These are phyloP conservation scores for Antedon mediterranea DNA, from an alignment of 53 echinoderm and acorn worm genomes.

Conservation along the genomic window DNA sequence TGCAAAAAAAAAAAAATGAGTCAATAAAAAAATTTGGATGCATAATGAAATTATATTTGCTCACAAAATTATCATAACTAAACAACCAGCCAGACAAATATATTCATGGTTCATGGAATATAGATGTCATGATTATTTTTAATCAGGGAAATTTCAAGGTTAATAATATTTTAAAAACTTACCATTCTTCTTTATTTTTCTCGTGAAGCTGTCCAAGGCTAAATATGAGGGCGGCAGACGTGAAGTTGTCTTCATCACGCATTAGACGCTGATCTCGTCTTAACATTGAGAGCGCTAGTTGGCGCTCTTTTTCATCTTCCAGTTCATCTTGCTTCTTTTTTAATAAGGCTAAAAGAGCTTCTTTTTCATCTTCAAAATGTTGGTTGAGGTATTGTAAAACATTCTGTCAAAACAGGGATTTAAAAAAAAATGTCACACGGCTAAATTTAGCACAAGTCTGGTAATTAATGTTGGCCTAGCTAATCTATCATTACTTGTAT, in stretches of 20 bases:
- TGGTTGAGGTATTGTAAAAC: constrained; percentile 67
- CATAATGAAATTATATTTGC: too few relatives aligned
- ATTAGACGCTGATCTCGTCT: constrained; percentile 77
- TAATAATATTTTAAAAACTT: too few relatives aligned
- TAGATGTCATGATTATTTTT: too few relatives aligned
- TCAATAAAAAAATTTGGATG: too few relatives aligned
- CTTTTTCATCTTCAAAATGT: constrained; percentile 91
- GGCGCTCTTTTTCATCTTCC: constrained; percentile 59
- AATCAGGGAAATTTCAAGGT: too few relatives aligned
- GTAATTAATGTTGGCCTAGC: too few relatives aligned
- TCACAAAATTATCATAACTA: too few relatives aligned
- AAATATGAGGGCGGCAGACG: constrained; percentile 78
- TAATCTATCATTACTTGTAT: background rate
- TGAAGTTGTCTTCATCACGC: constrained; percentile 74
- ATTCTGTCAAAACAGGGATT: constrained; percentile 26
- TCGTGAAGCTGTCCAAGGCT: constrained; percentile 78
- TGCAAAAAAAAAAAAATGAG: too few relatives aligned
- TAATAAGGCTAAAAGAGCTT: constrained; percentile 60
- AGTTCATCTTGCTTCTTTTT: constrained; percentile 39
- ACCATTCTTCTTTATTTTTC: constrained; percentile 48
- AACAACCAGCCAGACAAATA: too few relatives aligned
- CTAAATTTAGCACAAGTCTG: too few relatives aligned
- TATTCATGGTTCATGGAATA: too few relatives aligned
- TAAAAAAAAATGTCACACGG: too few relatives aligned
- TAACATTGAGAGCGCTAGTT: constrained; percentile 78